These are phyloP conservation scores for Heliocidaris tuberculata DNA, from an alignment of 35 echinoderm and acorn worm species.

Conservation along the genomic window DNA sequence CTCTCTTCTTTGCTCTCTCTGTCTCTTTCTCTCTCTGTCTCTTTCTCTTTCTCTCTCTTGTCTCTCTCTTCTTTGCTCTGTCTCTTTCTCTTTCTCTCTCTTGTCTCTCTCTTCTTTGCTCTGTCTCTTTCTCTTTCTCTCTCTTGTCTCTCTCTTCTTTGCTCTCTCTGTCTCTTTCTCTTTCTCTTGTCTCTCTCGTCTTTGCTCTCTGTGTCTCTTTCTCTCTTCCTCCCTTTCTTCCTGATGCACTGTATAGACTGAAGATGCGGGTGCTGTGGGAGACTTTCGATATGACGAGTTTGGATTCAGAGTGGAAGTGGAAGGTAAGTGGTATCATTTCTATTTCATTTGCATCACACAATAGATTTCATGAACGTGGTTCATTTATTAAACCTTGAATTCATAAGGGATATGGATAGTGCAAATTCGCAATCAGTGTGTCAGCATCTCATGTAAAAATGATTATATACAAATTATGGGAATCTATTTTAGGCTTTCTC, in stretches of 20 bases:
- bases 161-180: neutral
- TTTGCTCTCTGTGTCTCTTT: neutral
- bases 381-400: too few species aligned
- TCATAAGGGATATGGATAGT: too few species aligned
- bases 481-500: too few species aligned
- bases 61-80: neutral
- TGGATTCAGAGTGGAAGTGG: slow-evolving; percentile 94
- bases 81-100: neutral
- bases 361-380: too few species aligned
- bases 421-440: too few species aligned
- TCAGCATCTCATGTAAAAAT: too few species aligned
- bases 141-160: neutral
- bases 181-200: neutral
- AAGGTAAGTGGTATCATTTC: slow-evolving; percentile 56
- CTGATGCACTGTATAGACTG: slow-evolving; percentile 59
- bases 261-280: slow-evolving; percentile 77
- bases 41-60: neutral
- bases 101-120: neutral
- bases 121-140: neutral
- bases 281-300: slow-evolving; percentile 97
- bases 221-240: neutral
- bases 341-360: neutral
- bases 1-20: too few species aligned
- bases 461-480: too few species aligned
- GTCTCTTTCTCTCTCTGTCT: neutral